Evolutionary conservation across 2,113 vertebrate species (phyloP).

Genomic region (Ciconia maguari): DNA sequence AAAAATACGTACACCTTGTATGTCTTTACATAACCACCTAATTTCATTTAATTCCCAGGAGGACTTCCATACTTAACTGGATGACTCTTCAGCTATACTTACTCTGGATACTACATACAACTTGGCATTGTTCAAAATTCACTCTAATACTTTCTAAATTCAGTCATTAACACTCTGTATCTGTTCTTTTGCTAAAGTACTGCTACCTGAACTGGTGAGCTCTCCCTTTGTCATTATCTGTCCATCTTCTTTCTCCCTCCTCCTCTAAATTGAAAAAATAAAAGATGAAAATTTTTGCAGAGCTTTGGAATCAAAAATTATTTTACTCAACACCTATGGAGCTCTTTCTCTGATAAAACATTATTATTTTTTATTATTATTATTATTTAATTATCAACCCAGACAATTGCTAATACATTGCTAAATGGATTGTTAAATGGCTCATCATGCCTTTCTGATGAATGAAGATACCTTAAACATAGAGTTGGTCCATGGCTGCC

Average conservation of each 20-base stretch:
- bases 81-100: not conserved
- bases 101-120: not conserved
- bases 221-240: not conserved
- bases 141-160: not conserved
- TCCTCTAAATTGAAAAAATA: not conserved
- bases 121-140: not conserved
- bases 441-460: not conserved
- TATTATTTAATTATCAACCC: not conserved
- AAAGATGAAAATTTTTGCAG: not conserved
- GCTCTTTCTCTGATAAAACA: not conserved
- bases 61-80: not conserved
- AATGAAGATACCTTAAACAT: not conserved
- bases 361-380: not conserved
- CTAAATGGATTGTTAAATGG: not conserved
- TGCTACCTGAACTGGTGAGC: not conserved
- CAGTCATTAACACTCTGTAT: not conserved
- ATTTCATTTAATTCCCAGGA: not conserved
- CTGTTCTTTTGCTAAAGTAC: not conserved
- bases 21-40: not conserved
- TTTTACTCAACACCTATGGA: not conserved
- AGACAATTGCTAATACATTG: not conserved
- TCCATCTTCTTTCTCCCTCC: not conserved
- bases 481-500: not conserved
- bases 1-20: not conserved
- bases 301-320: not conserved